Evolutionary conservation across 2,888 invertebrate genomes (phyloP), one percentile per base, ranked within the genome.

Genomic region (Machimus rusticus): DNA sequence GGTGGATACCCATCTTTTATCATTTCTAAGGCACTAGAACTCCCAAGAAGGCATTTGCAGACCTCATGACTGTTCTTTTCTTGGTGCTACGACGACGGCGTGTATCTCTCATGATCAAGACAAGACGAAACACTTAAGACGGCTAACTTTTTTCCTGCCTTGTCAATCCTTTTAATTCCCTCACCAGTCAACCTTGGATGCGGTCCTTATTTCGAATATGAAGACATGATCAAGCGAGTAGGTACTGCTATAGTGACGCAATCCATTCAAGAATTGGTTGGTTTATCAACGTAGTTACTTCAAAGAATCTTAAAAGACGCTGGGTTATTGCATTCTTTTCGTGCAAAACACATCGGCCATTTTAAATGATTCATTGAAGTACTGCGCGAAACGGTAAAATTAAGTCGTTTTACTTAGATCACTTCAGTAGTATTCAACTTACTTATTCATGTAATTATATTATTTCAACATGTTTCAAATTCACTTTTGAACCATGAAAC

Each of bases 381-480:
- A 82, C 57, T 82, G 82, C 66, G 66, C 57, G 19, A 82, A 82
- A 57, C 82, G 66, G 82, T 82, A 82, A 82, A 66, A 19, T 34
- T 66, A 82, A 82, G 66, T 82, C 57, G 37, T 57, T 82, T 82
- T 37, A 82, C 66, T 82, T 82, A 34, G 39, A 19, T 57, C 66
- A 57, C 5, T 34, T 34, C 6, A 6, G 6, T 12, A 2, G 39
- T 39, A 39, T 39, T 1, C 39, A 39, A 39, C 9, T 0, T 39
- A 1, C 2, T 12, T 39, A 39, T 9, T 39, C 12, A 39, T 39
- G 39, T 12, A 39, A 39, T 39, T 39, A 9, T 2, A 12, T 39
- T 2, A 34, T 6, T 34, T 34, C 6, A 5, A 6, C 0, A 4
- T 34, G 34, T 34, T 34, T 6, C 34, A 34, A 34, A 6, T 34